Evolutionary conservation across 2,888 invertebrate genomes (phyloP).

Genomic region (Dolichomitus sp.): DNA sequence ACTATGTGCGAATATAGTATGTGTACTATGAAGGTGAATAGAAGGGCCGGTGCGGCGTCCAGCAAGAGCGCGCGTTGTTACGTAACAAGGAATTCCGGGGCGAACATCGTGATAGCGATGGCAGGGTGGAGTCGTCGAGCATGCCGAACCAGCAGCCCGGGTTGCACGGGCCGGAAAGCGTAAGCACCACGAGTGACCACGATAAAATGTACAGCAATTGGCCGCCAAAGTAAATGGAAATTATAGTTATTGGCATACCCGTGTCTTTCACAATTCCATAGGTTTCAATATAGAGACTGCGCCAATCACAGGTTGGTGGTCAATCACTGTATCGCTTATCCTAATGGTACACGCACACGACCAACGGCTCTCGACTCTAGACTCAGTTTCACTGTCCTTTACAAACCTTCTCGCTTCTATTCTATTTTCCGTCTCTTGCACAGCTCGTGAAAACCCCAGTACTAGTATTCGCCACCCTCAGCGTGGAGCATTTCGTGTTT

Average conservation of each 20-base stretch:
- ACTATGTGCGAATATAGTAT: slow-evolving; percentile 54
- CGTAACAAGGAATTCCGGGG: slow-evolving; percentile 58
- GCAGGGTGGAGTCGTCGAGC: slow-evolving; percentile 42
- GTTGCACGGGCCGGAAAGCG: slow-evolving; percentile 15
- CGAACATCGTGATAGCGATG: slow-evolving; percentile 35
- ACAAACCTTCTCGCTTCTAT: slow-evolving; percentile 25
- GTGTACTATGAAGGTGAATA: slow-evolving; percentile 10
- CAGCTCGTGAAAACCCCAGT: background rate
- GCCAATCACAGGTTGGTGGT: slow-evolving; percentile 4
- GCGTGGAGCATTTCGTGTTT: slow-evolving; percentile 50
- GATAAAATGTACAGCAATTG: background rate
- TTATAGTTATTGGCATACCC: background rate
- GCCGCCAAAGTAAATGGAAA: background rate
- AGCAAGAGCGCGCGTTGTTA: slow-evolving; percentile 46
- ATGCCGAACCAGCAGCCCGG: slow-evolving; percentile 3
- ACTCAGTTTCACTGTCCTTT: slow-evolving; percentile 23
- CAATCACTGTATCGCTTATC: background rate
- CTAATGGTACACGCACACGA: background rate
- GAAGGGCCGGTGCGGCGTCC: slow-evolving; percentile 34
- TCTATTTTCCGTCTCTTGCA: slow-evolving; percentile 39
- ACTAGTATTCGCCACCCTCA: slow-evolving; percentile 4
- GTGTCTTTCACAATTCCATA: background rate
- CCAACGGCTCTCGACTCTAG: slow-evolving; percentile 7
- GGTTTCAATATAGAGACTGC: background rate
- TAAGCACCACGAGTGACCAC: slow-evolving; percentile 30